Evolutionary conservation across 2,888 invertebrate genomes (phyloP), one percentile per base, ranked within the genome.

Genomic region (Idaea dimidiata): DNA sequence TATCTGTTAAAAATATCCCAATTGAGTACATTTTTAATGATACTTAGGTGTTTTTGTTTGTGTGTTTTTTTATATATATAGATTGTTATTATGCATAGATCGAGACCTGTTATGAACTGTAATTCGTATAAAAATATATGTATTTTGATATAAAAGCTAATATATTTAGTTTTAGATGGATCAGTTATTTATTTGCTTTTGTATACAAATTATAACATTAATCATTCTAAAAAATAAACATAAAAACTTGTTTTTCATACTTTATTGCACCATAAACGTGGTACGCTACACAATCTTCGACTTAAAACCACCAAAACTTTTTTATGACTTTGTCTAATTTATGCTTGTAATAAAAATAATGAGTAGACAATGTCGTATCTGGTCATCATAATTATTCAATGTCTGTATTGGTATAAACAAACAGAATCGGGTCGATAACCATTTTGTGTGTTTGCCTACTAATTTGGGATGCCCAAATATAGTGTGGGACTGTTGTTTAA

Each of bases 401-500:
- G 54, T 16, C 60, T 59, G 59, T 59, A 56, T 65, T 59, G 59
- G 68, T 70, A 53, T 57, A 66, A 66, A 74, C 69, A 72, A 65
- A 67, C 66, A 69, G 70, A 75, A 74, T 73, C 74, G 43, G 67
- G 67, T 74, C 68, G 67, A 67, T 64, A 73, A 69, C 70, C 70
- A 73, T 68, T 76, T 68, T 64, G 72, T 75, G 63, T 73, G 78
- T 79, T 74, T 76, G 78, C 72, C 68, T 78, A 78, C 82, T 77
- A 79, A 82, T 84, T 83, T 82, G 81, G 81, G 72, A 74, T 77
- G 62, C 66, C 80, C 80, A 78, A 80, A 77, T 75, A 76, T 57
- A 73, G 75, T 59, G 62, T 61, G 59, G 63, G 68, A 76, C 78
- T 77, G 77, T 82, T 77, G 79, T 81, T 82, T 77, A 77, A 70